A percentile compares a stretch with the other conserved stretches of the same genome.
Conservation (phyloP, 2,888 invertebrate species). For the Drosophila kanekoi region DNA sequence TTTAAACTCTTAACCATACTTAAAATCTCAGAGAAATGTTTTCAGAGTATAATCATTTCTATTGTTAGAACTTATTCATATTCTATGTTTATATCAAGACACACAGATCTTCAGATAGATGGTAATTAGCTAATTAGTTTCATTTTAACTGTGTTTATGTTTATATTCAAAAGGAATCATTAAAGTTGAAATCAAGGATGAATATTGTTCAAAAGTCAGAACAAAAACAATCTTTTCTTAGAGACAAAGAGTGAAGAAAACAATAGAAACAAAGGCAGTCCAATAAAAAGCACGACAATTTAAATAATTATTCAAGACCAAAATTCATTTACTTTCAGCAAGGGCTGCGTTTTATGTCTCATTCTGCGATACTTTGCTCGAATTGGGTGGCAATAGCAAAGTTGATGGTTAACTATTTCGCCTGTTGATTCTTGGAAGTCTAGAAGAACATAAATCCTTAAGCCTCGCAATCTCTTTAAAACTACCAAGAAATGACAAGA, state of each 20-base stretch:
- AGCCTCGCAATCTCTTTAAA: neutral
- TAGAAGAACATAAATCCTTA: neutral
- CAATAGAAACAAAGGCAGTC: conserved; percentile 14
- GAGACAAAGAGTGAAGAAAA: conserved; percentile 15
- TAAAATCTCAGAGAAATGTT: neutral
- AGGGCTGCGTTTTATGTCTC: conserved; percentile 13
- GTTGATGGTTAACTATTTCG: conserved; percentile 12
- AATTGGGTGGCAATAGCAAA: conserved; percentile 12
- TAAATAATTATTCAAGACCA: conserved; percentile 43
- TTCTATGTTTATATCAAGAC: neutral
- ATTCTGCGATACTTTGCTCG: conserved; percentile 6
- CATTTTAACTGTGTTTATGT: neutral
- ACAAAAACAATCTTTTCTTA: neutral
- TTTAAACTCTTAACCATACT: neutral
- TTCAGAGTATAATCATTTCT: neutral
- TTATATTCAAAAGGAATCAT: neutral
- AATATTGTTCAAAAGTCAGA: neutral
- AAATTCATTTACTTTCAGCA: conserved; percentile 30
- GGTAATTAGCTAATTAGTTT: neutral
- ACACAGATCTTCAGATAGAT: conserved; percentile 1
- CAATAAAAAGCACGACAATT: conserved; percentile 30
- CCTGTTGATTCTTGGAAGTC: neutral
- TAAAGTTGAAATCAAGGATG: neutral
- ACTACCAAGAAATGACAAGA: conserved; percentile 7
- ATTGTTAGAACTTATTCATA: neutral